Conservation (phyloP, 2,113 vertebrate species). For the Motacilla tschutschensis region DNA sequence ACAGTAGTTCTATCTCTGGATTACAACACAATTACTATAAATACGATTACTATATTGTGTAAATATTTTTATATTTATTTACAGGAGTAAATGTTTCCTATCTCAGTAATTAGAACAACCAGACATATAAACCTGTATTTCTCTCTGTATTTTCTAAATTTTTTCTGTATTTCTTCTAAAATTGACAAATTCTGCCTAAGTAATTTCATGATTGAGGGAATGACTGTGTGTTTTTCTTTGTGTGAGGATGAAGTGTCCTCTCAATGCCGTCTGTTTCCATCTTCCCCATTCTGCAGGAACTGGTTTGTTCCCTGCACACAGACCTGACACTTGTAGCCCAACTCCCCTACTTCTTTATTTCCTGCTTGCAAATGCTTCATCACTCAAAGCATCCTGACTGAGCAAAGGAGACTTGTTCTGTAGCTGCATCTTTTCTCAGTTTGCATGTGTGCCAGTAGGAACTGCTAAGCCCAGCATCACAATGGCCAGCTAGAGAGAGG, state of each 20-base stretch:
- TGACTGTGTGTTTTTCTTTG: not conserved
- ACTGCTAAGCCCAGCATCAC: not conserved
- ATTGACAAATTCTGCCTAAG: not conserved
- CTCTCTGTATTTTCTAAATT: too few relatives aligned
- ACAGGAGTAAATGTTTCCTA: not conserved
- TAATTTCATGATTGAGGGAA: not conserved
- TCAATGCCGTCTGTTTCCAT: not conserved
- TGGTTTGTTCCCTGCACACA: not conserved
- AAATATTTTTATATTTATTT: not conserved
- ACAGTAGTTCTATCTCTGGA: not conserved
- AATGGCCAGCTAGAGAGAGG: not conserved
- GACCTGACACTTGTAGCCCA: not conserved
- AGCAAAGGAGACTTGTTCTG: not conserved
- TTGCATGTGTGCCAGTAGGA: not conserved
- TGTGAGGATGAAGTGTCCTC: not conserved
- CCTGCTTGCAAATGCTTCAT: not conserved
- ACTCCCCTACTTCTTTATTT: not conserved
- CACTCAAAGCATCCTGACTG: not conserved
- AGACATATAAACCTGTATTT: not conserved
- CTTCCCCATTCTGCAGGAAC: not conserved
- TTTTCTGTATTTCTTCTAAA: too few relatives aligned
- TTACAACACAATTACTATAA: not conserved
- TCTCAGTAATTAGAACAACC: not conserved
- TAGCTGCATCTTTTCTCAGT: not conserved
- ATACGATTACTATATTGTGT: not conserved